A percentile compares a stretch with the other conserved stretches of the same genome.
phyloP scores from a whole-genome alignment of 2,113 vertebrate genomes.

The Vidua chalybeata region DNA sequence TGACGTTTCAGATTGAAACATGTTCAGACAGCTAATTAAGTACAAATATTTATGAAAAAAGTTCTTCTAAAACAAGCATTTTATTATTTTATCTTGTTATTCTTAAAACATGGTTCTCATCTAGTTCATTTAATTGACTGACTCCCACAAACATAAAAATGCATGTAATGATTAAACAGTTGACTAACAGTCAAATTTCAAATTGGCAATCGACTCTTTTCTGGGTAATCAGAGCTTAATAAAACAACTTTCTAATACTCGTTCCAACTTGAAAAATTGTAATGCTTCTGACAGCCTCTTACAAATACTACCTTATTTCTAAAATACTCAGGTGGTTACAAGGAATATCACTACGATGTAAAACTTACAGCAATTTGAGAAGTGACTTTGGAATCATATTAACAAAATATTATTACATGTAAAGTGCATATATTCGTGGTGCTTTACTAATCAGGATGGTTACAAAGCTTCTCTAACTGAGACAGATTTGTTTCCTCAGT shows the following conservation, averaged over 20 bases:
- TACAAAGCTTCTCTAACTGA: not conserved
- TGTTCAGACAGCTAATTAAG: not conserved
- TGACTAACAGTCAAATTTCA: not conserved
- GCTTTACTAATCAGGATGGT: not conserved
- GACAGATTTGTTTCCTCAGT: not conserved
- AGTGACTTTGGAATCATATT: not conserved
- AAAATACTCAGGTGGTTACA: not conserved
- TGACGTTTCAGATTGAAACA: not conserved
- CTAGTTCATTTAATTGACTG: not conserved
- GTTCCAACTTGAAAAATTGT: not conserved
- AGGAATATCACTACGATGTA: not conserved
- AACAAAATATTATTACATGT: not conserved
- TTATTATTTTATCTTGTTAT: not conserved
- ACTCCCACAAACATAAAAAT: conserved; percentile 9
- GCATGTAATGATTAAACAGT: not conserved
- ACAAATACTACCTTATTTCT: not conserved
- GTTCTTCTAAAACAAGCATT: not conserved
- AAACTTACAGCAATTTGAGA: not conserved
- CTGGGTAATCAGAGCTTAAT: not conserved
- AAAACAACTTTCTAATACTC: not conserved
- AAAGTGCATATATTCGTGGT: not conserved
- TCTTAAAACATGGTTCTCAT: not conserved
- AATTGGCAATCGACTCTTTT: not conserved
- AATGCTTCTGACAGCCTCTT: not conserved
- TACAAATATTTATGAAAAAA: not conserved